A percentile compares a stretch with the other conserved stretches of the same genome.
These are phyloP conservation scores for Bugulina stolonifera DNA, from an alignment of 2,888 invertebrate species.

Conservation along the genomic window DNA sequence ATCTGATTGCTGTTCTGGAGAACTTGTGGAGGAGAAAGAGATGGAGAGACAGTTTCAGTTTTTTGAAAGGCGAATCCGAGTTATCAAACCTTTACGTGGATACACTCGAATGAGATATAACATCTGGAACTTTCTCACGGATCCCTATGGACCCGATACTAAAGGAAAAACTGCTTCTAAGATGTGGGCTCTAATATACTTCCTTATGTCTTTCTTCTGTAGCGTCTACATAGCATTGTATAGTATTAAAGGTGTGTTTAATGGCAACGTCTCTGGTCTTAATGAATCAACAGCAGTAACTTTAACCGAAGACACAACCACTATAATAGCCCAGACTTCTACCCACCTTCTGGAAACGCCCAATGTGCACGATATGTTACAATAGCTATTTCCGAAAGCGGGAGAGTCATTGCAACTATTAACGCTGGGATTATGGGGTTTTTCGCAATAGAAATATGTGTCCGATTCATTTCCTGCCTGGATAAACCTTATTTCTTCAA, in stretches of 20 bases:
- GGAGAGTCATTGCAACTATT: too few relatives aligned
- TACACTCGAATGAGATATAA: background rate
- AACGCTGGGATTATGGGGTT: background rate
- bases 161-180: background rate
- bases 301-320: too few relatives aligned
- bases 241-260: background rate
- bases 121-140: conserved; percentile 5
- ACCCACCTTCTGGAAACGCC: too few relatives aligned
- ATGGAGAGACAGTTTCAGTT: conserved; percentile 13
- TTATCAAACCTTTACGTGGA: too few relatives aligned
- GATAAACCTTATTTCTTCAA: background rate
- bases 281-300: too few relatives aligned
- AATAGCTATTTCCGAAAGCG: too few relatives aligned
- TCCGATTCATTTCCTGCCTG: background rate
- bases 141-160: conserved; percentile 18
- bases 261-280: too few relatives aligned
- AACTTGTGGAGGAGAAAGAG: background rate
- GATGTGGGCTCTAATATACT: background rate
- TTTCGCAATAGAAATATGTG: background rate
- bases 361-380: too few relatives aligned
- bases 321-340: too few relatives aligned
- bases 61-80: background rate
- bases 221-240: background rate
- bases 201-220: background rate
- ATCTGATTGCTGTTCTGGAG: background rate